A percentile compares a stretch with the other conserved stretches of the same genome.
Evolutionary conservation across 2,888 invertebrate species (phyloP).

Genomic region (Orchestes rusci): DNA sequence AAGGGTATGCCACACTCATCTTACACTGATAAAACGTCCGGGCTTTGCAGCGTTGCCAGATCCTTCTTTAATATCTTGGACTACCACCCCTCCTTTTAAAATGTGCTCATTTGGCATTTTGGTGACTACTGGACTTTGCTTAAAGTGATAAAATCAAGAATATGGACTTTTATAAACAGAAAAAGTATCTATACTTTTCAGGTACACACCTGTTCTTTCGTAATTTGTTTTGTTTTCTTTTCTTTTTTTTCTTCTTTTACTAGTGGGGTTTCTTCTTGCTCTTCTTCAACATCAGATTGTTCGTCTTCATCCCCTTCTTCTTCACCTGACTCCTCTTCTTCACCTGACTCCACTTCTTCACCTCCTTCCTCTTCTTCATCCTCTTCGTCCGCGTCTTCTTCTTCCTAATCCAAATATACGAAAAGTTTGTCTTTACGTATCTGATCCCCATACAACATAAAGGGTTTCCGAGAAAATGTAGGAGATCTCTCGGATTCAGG

Average conservation of each 20-base stretch:
- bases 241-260: slow-evolving; percentile 11
- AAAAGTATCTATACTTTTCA: not conserved
- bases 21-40: slow-evolving; percentile 63
- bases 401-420: no score
- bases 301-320: slow-evolving; percentile 26
- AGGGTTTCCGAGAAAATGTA: no score
- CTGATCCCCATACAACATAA: no score
- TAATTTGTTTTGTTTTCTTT: slow-evolving; percentile 37
- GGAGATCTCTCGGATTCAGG: no score
- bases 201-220: slow-evolving; percentile 1
- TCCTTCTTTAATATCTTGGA: slow-evolving; percentile 78
- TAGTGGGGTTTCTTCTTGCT: slow-evolving; percentile 41
- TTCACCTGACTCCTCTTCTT: slow-evolving; percentile 22
- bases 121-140: no score
- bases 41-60: slow-evolving; percentile 65
- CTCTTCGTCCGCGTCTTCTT: slow-evolving; percentile 25
- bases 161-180: no score
- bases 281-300: slow-evolving; percentile 37
- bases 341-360: slow-evolving; percentile 32
- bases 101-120: no score
- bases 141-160: no score
- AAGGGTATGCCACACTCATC: slow-evolving; percentile 2
- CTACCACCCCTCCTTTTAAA: slow-evolving; percentile 68
- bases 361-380: slow-evolving; percentile 27
- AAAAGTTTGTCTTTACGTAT: no score